Base-by-base conservation (phyloP, 2,113 vertebrate species). In the Bungarus multicinctus region DNA sequence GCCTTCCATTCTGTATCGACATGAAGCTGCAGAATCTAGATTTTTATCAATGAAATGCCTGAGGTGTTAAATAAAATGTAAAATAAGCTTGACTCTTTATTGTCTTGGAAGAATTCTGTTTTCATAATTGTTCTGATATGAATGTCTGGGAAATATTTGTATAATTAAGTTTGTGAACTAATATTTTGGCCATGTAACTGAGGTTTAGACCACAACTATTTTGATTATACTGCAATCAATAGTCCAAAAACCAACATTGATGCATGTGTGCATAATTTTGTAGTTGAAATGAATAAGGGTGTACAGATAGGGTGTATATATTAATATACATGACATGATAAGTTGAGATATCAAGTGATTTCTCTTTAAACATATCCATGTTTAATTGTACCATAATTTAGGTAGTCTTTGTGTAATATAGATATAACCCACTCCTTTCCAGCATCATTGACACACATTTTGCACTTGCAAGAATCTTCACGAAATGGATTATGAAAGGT, bases 241-340 rank as follows among this genome's bases (percentile, higher is more conserved):
- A 47, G 25, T 86, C 39, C 3, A 81, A 52, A 39, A 14, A 23
- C n/a, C n/a, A 22, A 2, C 53, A 23, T 27, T n/a, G 2, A 12
- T 11, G 0, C 0, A 0, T 50, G 34, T 69, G 87, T n/a, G 39
- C 45, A 57, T 85, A 85, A 55, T 43, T 85, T 85, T 20, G 43
- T 92, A 88, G 52, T 10, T n/a, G 50, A 92, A 52, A 25, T 30
- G 23, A 92, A 50, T 27, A 54, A 47, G 47, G 47, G 8, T 47
- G 7, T 47, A 47, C 47, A 47, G 8, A 47, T 64, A n/a, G 7
- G 39, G 20, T 64, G 14, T 64, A 88, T 88, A 39, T 34, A 69
- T 4, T 16, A 30, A 9, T n/a, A 64, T 23, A 7, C 47, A 0
- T 34, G 0, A 1, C 27, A 8, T 81, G 7, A 0, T 0, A 53